A percentile compares a stretch with the other conserved stretches of the same genome.
phyloP scores from a whole-genome alignment of 1,140 invertebrate genomes.

The Telenomus remus region DNA sequence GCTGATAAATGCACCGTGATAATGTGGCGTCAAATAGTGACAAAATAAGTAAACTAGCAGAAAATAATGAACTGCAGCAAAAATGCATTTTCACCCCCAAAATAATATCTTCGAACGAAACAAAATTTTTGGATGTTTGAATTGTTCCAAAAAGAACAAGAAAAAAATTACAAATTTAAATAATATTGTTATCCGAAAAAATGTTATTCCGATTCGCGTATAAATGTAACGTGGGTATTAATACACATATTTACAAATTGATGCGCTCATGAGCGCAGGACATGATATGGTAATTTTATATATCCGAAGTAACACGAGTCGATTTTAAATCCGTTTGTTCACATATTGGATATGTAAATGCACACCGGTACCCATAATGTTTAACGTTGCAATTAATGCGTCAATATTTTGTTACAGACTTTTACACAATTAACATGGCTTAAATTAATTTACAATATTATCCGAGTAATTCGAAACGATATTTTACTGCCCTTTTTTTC shows the following conservation, averaged over 20 bases:
- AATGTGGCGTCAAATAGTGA: no score
- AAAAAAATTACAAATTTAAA: no score
- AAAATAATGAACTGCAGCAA: no score
- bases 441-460: slow-evolving; percentile 57
- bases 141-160: no score
- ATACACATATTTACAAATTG: slow-evolving; percentile 50
- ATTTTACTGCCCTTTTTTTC: slow-evolving; percentile 15
- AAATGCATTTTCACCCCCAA: no score
- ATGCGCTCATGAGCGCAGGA: slow-evolving; percentile 47
- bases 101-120: no score
- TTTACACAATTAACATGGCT: slow-evolving; percentile 60
- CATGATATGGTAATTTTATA: slow-evolving; percentile 61
- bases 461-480: slow-evolving; percentile 50
- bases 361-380: slow-evolving; percentile 44
- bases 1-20: no score
- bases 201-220: slow-evolving; percentile 17
- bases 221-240: slow-evolving; percentile 21
- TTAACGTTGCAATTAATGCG: slow-evolving; percentile 60
- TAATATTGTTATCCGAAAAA: no score
- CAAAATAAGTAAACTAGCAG: no score
- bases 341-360: slow-evolving; percentile 50
- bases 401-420: slow-evolving; percentile 61
- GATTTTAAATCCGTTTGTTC: slow-evolving; percentile 61
- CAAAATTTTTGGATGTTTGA: no score
- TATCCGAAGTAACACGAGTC: slow-evolving; percentile 54